Percentiles rank a stretch among this genome's conserved stretches.
Evolutionary conservation across 2,888 invertebrate genomes (phyloP).

Genomic region (Chloromyia formosa): DNA sequence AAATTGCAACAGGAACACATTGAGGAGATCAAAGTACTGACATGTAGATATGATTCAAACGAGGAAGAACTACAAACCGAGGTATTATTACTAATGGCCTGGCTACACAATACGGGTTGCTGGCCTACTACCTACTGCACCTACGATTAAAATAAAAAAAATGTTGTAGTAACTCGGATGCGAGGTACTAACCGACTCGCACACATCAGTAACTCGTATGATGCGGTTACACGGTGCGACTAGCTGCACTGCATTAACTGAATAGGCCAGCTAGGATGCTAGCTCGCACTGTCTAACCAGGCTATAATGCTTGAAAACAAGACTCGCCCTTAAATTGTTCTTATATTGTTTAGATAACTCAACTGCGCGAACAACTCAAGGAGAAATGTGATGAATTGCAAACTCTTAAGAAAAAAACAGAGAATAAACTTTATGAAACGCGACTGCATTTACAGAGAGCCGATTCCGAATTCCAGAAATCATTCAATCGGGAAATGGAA

Average conservation of each 20-base stretch:
- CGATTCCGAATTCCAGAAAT: slow-evolving; percentile 62
- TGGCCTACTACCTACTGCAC: no score
- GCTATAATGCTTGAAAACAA: not conserved
- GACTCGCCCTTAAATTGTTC: not conserved
- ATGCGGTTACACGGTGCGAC: no score
- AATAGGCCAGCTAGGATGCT: no score
- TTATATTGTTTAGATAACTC: slow-evolving; percentile 68
- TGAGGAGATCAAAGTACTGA: slow-evolving; percentile 67
- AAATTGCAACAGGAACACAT: slow-evolving; percentile 68
- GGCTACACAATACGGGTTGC: no score
- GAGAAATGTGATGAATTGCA: slow-evolving; percentile 73
- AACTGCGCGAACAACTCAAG: slow-evolving; percentile 71
- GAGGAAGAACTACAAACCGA: slow-evolving; percentile 68
- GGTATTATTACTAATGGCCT: slow-evolving; percentile 59
- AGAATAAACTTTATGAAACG: slow-evolving; percentile 70
- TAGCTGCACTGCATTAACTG: no score
- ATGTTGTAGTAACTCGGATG: no score
- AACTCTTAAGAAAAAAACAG: slow-evolving; percentile 72
- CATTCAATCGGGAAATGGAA: slow-evolving; percentile 62
- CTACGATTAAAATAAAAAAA: no score
- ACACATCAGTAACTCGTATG: no score
- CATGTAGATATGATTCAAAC: slow-evolving; percentile 68
- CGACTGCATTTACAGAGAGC: slow-evolving; percentile 64
- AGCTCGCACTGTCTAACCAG: no score
- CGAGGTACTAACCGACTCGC: no score